phyloP scores from a whole-genome alignment of 2,888 invertebrate species.

The Harmothoe impar region DNA sequence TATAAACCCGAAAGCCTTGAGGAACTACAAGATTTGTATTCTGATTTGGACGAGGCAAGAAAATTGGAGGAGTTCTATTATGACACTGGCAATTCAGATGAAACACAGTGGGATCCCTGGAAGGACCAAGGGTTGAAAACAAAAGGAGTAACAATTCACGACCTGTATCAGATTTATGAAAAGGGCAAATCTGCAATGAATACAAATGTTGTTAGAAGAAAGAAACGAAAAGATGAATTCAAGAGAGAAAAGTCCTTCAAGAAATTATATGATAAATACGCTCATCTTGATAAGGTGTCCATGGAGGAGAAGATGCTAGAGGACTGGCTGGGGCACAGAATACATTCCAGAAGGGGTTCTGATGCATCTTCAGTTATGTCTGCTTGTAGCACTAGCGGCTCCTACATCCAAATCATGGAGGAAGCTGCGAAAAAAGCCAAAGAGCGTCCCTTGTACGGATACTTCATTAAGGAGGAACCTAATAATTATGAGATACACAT shows the following conservation, averaged over 20 bases:
- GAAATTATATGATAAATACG: conserved; percentile 69
- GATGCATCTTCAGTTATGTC: conserved; percentile 66
- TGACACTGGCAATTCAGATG: conserved; percentile 89
- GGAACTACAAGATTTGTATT: conserved; percentile 90
- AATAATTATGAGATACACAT: conserved; percentile 77
- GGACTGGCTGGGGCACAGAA: conserved; percentile 47
- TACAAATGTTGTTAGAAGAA: conserved; percentile 58
- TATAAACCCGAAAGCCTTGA: conserved; percentile 85
- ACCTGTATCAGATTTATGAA: conserved; percentile 85
- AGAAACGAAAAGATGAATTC: conserved; percentile 63
- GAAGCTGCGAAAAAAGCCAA: conserved; percentile 68
- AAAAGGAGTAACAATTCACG: conserved; percentile 94
- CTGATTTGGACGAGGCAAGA: conserved; percentile 90
- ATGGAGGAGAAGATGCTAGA: conserved; percentile 61
- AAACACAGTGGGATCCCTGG: conserved; percentile 88
- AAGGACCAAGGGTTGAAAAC: conserved; percentile 88
- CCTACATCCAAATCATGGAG: conserved; percentile 72
- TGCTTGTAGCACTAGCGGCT: conserved; percentile 49
- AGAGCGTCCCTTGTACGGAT: conserved; percentile 75
- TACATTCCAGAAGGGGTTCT: conserved; percentile 61
- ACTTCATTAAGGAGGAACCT: conserved; percentile 74
- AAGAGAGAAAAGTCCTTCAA: conserved; percentile 68
- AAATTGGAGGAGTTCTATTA: conserved; percentile 93
- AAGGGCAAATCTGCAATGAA: conserved; percentile 62
- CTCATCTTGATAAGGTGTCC: conserved; percentile 68